phyloP scores from a whole-genome alignment of 2,797 vertebrate species.

The Cossypha heuglini region DNA sequence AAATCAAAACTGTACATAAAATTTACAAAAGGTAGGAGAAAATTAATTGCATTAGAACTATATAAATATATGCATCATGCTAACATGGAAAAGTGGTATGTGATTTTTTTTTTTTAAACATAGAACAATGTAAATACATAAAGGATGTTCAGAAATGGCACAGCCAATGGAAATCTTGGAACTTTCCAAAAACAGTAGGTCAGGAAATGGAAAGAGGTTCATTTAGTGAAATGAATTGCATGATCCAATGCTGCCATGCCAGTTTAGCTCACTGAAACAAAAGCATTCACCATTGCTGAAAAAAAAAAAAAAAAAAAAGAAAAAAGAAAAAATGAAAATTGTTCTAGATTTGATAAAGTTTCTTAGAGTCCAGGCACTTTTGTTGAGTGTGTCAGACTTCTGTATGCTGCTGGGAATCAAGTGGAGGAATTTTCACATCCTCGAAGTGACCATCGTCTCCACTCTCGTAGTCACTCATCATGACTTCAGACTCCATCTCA shows the following conservation, averaged over 20 bases:
- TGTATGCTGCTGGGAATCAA: constrained; percentile 94
- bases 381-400: constrained; percentile 92
- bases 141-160: constrained; percentile 70
- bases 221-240: constrained; percentile 50
- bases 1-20: constrained; percentile 99
- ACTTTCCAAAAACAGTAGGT: constrained; percentile 47
- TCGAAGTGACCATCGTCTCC: constrained; percentile 88
- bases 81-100: constrained; percentile 73
- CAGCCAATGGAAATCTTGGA: constrained; percentile 53
- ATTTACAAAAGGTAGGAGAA: constrained; percentile 91
- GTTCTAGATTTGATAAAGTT: constrained; percentile 51
- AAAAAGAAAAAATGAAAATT: neutral
- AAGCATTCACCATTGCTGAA: constrained; percentile 23
- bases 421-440: constrained; percentile 83
- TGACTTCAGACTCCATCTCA: constrained; percentile 90
- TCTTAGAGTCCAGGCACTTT: constrained; percentile 94
- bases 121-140: constrained; percentile 76
- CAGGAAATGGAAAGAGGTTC: constrained; percentile 58
- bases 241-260: constrained; percentile 69
- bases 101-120: constrained; percentile 60
- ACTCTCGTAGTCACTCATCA: constrained; percentile 98
- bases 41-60: constrained; percentile 83
- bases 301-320: neutral
- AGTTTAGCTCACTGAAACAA: constrained; percentile 60
- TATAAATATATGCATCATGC: constrained; percentile 89